Conservation (phyloP, 2,888 invertebrate genomes). For the Drosophila suboccidentalis region DNA sequence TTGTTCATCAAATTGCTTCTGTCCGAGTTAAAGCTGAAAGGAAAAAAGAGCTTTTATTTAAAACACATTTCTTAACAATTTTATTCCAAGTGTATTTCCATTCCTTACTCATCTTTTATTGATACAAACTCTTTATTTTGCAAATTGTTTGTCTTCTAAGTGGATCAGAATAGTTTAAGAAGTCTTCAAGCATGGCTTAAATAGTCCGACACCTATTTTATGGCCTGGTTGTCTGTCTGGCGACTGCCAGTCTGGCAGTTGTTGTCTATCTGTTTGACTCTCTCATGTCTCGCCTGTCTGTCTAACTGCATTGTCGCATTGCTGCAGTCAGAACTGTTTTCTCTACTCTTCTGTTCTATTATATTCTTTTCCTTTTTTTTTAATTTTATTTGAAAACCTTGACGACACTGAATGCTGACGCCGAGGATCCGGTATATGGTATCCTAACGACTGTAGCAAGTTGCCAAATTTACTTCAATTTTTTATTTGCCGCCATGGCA, state of each 20-base stretch:
- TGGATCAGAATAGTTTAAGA: conserved; percentile 7
- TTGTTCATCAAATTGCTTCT: background rate
- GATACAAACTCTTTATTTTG: background rate
- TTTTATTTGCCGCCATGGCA: conserved; percentile 74
- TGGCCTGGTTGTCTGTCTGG: conserved; percentile 32
- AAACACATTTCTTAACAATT: background rate
- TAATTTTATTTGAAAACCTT: conserved; percentile 51
- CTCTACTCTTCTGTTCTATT: conserved; percentile 3
- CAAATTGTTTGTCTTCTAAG: conserved; percentile 7
- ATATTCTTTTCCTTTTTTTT: conserved; percentile 14
- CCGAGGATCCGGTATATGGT: conserved; percentile 46
- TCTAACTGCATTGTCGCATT: conserved; percentile 70
- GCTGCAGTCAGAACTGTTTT: conserved; percentile 53
- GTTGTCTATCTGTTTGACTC: conserved; percentile 39
- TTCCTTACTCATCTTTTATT: conserved; percentile 4
- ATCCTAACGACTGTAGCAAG: conserved; percentile 67
- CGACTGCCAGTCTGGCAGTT: conserved; percentile 40
- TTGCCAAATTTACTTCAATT: conserved; percentile 80
- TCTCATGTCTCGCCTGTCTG: conserved; percentile 37
- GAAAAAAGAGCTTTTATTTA: background rate
- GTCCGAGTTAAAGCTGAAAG: background rate
- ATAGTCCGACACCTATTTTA: conserved; percentile 37
- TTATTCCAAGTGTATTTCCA: background rate
- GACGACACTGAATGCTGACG: conserved; percentile 64
- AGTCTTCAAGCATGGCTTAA: conserved; percentile 23